phyloP scores from a whole-genome alignment of 2,797 vertebrate species.

The Buphagus erythrorhynchus region DNA sequence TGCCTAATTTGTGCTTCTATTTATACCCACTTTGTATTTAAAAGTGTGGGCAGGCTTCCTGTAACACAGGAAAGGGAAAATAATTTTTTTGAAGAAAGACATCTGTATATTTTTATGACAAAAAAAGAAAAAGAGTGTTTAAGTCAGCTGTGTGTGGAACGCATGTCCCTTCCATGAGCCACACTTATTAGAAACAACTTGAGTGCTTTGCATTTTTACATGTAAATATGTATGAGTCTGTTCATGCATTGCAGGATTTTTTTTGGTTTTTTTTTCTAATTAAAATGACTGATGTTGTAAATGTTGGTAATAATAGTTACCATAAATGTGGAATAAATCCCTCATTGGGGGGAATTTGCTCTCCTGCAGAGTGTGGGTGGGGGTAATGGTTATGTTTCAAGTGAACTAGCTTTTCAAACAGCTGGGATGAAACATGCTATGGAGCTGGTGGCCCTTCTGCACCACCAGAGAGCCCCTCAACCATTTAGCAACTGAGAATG shows the following conservation, averaged over 20 bases:
- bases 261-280: slow-evolving; percentile 15
- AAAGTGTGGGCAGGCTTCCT: slow-evolving; percentile 75
- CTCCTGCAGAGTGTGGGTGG: slow-evolving; percentile 30
- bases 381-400: slow-evolving; percentile 15
- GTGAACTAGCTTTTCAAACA: slow-evolving; percentile 23
- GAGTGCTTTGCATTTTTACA: slow-evolving; percentile 52
- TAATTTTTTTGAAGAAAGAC: slow-evolving; percentile 46
- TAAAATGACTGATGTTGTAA: slow-evolving; percentile 41
- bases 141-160: slow-evolving; percentile 50
- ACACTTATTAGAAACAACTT: slow-evolving; percentile 50
- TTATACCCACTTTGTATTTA: slow-evolving; percentile 76
- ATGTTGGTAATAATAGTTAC: slow-evolving; percentile 65
- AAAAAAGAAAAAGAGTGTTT: slow-evolving; percentile 15
- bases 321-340: slow-evolving; percentile 70
- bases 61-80: slow-evolving; percentile 70
- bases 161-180: slow-evolving; percentile 53
- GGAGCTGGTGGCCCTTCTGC: not conserved
- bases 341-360: slow-evolving; percentile 13
- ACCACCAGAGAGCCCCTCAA: not conserved
- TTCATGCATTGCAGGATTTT: not conserved
- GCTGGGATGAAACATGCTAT: not conserved
- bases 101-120: slow-evolving; percentile 68
- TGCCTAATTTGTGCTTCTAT: slow-evolving; percentile 75
- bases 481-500: not conserved
- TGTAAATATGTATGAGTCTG: not conserved